Evolutionary conservation across 2,888 invertebrate species (phyloP), one percentile per base, ranked within the genome.

Genomic region (Diaprepes abbreviatus): DNA sequence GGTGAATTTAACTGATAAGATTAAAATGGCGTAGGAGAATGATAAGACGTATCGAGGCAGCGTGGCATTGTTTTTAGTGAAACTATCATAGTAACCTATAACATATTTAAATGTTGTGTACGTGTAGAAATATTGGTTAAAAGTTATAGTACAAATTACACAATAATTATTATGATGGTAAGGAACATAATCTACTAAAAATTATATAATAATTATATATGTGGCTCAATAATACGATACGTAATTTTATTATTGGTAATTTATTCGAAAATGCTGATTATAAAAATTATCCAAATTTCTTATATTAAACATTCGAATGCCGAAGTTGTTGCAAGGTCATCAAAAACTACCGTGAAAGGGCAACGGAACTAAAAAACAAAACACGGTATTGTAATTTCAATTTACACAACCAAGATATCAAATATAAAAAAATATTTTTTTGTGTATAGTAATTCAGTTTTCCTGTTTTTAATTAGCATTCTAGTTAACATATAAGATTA

Each of bases 1-100:
- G 36, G 63, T 64, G 54, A 38, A 64, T 54, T 38, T 40, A 19
- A 12, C 33, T 64, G 63, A 64, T 64, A 64, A 64, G 63, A 64
- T 64, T 64, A 64, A 24, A 10, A 60, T 19, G 12, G 12, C 54
- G 54, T 50, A 21, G 50, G 21, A 31, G 28, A 43, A 5, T 31
- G 43, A 58, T 58, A 58, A 58, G 43, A 4, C 2, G 31, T 24
- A 21, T 16, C 28, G 12, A 43, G 24, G 28, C 31, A 58, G 43
- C 58, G 58, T 58, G 58, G 58, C 43, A 58, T 43, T 24, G 24
- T 48, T 48, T 48, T 48, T 48, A 24, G 14, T 28, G 2, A 28
- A 28, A 48, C 9, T n/a, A n/a, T n/a, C n/a, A n/a, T n/a, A n/a
- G n/a, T n/a, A n/a, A n/a, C n/a, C n/a, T n/a, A n/a, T n/a, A n/a